Conservation (phyloP, 2,113 vertebrate genomes). For the Balaenoptera acutorostrata region DNA sequence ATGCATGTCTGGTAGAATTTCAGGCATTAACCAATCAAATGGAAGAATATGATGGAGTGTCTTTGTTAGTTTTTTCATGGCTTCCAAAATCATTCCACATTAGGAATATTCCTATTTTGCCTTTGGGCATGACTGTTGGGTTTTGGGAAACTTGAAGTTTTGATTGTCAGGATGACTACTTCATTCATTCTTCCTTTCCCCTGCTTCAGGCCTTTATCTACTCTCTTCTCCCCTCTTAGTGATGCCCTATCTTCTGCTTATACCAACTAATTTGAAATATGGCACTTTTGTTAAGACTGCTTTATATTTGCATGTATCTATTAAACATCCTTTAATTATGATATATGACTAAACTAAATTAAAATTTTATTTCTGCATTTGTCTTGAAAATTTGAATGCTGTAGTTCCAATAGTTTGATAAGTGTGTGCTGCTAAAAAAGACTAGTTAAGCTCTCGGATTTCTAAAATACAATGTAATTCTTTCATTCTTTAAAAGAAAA, state of each 20-base stretch:
- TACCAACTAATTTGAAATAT: not conserved
- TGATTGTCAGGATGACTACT: not conserved
- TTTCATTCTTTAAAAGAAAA: not conserved
- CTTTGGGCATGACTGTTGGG: not conserved
- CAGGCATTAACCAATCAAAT: not conserved
- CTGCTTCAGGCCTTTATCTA: not conserved
- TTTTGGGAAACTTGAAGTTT: not conserved
- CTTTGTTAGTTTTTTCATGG: not conserved
- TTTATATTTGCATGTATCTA: not conserved
- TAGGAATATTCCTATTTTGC: not conserved
- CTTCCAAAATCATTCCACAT: not conserved
- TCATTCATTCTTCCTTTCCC: not conserved
- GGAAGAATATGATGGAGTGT: not conserved
- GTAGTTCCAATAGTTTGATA: not conserved
- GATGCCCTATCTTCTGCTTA: not conserved
- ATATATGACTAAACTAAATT: not conserved
- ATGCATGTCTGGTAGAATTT: not conserved
- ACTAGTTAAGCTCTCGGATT: not conserved
- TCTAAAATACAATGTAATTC: not conserved
- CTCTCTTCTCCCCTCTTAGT: not conserved
- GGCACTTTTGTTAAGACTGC: not conserved
- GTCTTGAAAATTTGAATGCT: not conserved
- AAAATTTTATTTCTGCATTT: not conserved
- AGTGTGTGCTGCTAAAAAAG: not conserved
- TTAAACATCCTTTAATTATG: not conserved